These are phyloP conservation scores for Rhadinocentrus ornatus DNA, from an alignment of 2,797 vertebrate genomes.

Conservation along the genomic window DNA sequence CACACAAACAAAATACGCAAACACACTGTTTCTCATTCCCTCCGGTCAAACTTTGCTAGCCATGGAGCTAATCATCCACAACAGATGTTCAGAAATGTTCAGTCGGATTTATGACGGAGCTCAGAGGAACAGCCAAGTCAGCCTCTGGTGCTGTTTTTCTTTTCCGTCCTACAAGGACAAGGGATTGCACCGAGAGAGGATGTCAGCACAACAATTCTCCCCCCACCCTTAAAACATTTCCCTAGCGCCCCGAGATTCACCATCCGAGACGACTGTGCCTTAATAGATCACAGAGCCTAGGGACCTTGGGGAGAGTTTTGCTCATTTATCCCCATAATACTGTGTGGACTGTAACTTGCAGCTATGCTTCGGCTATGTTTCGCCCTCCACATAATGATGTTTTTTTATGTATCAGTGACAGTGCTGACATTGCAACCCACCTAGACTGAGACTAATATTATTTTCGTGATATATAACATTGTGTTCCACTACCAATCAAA, in stretches of 20 bases:
- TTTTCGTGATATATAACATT: slow-evolving; percentile 9
- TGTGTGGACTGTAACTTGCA: slow-evolving; percentile 65
- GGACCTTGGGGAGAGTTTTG: slow-evolving; percentile 75
- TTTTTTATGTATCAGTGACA: slow-evolving; percentile 31
- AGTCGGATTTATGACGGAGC: slow-evolving; percentile 81
- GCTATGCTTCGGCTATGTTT: slow-evolving; percentile 48
- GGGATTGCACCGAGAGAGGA: slow-evolving; percentile 74
- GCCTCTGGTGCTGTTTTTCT: slow-evolving; percentile 80
- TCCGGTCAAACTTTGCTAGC: slow-evolving; percentile 79
- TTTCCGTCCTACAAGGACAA: slow-evolving; percentile 78
- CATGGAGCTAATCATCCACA: slow-evolving; percentile 83
- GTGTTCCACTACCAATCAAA: slow-evolving; percentile 38
- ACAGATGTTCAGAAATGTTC: slow-evolving; percentile 85
- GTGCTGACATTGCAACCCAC: slow-evolving; percentile 51
- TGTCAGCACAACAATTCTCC: slow-evolving; percentile 74
- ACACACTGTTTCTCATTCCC: slow-evolving; percentile 69
- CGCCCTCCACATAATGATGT: slow-evolving; percentile 40
- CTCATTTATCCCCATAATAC: slow-evolving; percentile 77
- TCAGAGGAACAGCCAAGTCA: slow-evolving; percentile 83
- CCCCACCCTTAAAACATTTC: slow-evolving; percentile 48
- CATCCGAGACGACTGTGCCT: slow-evolving; percentile 68
- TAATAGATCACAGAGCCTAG: slow-evolving; percentile 74
- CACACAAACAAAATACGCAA: slow-evolving; percentile 41
- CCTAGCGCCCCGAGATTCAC: slow-evolving; percentile 60
- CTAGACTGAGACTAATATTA: slow-evolving; percentile 25